These are phyloP conservation scores for Carettochelys insculpta DNA, from an alignment of 2,113 vertebrate species.

Conservation along the genomic window DNA sequence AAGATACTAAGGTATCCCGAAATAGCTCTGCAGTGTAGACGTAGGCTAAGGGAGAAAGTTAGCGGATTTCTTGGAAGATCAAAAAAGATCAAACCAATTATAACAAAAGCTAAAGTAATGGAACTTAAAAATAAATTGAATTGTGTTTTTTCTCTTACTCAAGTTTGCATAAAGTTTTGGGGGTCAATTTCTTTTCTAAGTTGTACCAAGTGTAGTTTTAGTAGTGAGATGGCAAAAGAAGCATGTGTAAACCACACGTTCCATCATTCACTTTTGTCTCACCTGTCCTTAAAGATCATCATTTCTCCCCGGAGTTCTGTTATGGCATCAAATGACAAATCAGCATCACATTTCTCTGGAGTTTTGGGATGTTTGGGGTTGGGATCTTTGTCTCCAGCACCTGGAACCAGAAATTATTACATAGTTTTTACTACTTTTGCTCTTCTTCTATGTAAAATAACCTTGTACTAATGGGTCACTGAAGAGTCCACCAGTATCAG, in stretches of 20 bases:
- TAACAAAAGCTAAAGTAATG: not conserved
- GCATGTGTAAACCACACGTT: not conserved
- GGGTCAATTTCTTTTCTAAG: not conserved
- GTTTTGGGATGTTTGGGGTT: constrained; percentile 80
- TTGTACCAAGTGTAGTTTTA: not conserved
- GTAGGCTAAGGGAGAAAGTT: not conserved
- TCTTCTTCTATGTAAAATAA: not conserved
- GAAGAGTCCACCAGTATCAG: not conserved
- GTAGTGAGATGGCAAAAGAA: not conserved
- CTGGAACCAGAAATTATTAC: constrained; percentile 44
- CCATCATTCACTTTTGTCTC: not conserved
- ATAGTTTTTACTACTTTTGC: not conserved
- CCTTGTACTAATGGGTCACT: not conserved
- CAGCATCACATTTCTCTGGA: constrained; percentile 86
- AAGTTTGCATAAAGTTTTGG: not conserved
- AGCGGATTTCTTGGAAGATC: not conserved
- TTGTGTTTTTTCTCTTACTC: accelerated
- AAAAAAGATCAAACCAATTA: not conserved
- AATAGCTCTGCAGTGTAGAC: too few species aligned
- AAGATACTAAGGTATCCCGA: too few species aligned
- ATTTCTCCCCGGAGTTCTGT: constrained; percentile 88
- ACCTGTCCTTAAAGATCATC: constrained; percentile 93
- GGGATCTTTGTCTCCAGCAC: constrained; percentile 77
- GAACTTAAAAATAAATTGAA: not conserved
- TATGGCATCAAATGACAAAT: constrained; percentile 88